Base-by-base conservation (phyloP, 2,888 invertebrate species). In the Leucania comma region DNA sequence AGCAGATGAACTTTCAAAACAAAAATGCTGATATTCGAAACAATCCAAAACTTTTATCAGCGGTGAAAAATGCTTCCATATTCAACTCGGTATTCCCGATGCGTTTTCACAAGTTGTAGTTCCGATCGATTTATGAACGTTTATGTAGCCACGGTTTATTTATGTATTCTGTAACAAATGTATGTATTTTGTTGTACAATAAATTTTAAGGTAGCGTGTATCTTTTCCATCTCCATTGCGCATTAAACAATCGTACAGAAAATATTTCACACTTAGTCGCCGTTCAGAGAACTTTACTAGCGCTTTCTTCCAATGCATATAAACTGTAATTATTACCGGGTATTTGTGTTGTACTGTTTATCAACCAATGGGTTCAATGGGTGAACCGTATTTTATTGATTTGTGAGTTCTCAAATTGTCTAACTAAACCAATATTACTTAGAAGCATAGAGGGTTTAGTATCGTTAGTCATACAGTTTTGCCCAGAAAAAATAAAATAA, bases 61-160 rank as follows among this genome's bases (percentile, higher is more conserved):
- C n/a, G 26, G 6, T 48, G 56, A 79, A 79, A 78, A 80, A 75
- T 66, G 62, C 14, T 26, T 59, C 51, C 32, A 66, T 68, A 38
- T 58, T 78, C 54, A 75, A 22, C 50, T 35, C 58, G 53, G 65
- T 71, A 53, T 64, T 35, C 6, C 20, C 32, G 59, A 68, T 74
- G 62, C 62, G 24, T 79, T 68, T 53, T 22, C 59, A 51, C 48
- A 42, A 66, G 29, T 29, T 56, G 68, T 22, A 60, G 57, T 65
- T 46, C 32, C 32, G 22, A 56, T 60, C 9, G 58, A 78, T 80
- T 80, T 78, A 74, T 78, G 54, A 46, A 62, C 32, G 61, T 32
- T 54, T 46, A 29, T 54, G 10, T 46, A 26, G 3, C 38, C 14
- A 32, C 50, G 46, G 24, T 32, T 64, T 64, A 63, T 79, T 46